Conservation (phyloP, 2,888 invertebrate genomes). For the Polydrusus pterygomalis region DNA sequence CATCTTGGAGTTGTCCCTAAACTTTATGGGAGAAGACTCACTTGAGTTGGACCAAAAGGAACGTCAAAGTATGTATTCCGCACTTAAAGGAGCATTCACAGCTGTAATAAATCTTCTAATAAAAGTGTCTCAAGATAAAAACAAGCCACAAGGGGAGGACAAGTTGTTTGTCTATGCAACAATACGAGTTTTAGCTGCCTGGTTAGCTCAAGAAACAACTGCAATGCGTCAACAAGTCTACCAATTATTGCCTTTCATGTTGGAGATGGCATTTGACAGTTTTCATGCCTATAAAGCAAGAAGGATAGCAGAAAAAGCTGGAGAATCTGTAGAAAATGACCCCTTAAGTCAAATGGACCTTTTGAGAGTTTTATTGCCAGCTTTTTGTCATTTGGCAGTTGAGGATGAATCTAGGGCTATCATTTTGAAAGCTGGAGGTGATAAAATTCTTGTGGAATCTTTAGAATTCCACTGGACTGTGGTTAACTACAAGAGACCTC, state of each 20-base stretch:
- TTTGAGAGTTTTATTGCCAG: conserved; percentile 88
- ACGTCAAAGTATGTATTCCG: conserved; percentile 91
- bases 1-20: conserved; percentile 86
- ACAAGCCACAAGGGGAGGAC: conserved; percentile 81
- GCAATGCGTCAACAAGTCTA: conserved; percentile 90
- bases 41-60: conserved; percentile 92
- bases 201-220: conserved; percentile 93
- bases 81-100: conserved; percentile 91
- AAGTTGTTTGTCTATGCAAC: conserved; percentile 89
- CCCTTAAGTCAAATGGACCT: conserved; percentile 77
- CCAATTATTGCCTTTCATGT: conserved; percentile 86
- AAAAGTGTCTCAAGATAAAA: conserved; percentile 84
- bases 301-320: conserved; percentile 80
- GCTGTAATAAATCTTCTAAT: conserved; percentile 85
- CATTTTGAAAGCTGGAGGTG: conserved; percentile 84
- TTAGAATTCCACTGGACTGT: conserved; percentile 90
- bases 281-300: conserved; percentile 84
- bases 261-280: conserved; percentile 87
- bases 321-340: conserved; percentile 70
- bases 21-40: conserved; percentile 87
- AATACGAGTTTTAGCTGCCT: conserved; percentile 89
- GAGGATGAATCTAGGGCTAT: conserved; percentile 91
- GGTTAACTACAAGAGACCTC: conserved; percentile 89
- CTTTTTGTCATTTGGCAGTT: conserved; percentile 92
- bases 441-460: conserved; percentile 86